A percentile compares a stretch with the other conserved stretches of the same genome.
phyloP scores from a whole-genome alignment of 2,888 invertebrate species.

The Yponomeuta cagnagella region DNA sequence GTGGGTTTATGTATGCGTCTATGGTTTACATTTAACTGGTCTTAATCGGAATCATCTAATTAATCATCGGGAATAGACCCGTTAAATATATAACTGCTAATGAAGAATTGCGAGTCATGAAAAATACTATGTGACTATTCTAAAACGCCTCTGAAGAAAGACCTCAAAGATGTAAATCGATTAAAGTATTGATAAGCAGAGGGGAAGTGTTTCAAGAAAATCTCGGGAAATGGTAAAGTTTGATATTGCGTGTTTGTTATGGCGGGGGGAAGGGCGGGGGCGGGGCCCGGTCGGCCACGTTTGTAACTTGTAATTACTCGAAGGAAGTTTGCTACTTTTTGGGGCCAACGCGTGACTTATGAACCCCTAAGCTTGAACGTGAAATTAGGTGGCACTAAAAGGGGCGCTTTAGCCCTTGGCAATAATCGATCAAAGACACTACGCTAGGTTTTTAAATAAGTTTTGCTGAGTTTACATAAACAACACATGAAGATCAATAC shows the following conservation, averaged over 20 bases:
- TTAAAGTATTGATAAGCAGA: not conserved
- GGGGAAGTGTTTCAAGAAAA: conserved; percentile 4
- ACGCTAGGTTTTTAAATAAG: conserved; percentile 20
- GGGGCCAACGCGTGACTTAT: conserved; percentile 55
- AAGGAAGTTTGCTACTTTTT: conserved; percentile 61
- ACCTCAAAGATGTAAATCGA: not conserved
- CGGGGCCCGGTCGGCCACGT: conserved; percentile 31
- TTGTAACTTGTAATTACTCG: conserved; percentile 68
- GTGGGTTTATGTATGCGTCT: too few relatives aligned
- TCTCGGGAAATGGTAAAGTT: conserved; percentile 31
- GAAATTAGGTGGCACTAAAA: conserved; percentile 54
- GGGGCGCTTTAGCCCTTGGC: conserved; percentile 39
- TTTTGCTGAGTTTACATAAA: too few relatives aligned
- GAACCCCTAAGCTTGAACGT: conserved; percentile 43
- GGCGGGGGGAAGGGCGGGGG: conserved; percentile 28
- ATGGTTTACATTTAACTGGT: too few relatives aligned
- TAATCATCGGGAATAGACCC: too few relatives aligned
- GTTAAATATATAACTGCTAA: too few relatives aligned
- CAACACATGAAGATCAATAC: too few relatives aligned
- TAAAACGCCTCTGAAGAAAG: too few relatives aligned
- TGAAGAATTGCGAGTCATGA: too few relatives aligned
- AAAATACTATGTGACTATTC: too few relatives aligned
- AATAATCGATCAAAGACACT: conserved; percentile 28
- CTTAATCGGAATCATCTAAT: too few relatives aligned
- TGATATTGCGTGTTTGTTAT: conserved; percentile 52